Conservation (phyloP, 2,113 vertebrate species). For the Anguilla rostrata region DNA sequence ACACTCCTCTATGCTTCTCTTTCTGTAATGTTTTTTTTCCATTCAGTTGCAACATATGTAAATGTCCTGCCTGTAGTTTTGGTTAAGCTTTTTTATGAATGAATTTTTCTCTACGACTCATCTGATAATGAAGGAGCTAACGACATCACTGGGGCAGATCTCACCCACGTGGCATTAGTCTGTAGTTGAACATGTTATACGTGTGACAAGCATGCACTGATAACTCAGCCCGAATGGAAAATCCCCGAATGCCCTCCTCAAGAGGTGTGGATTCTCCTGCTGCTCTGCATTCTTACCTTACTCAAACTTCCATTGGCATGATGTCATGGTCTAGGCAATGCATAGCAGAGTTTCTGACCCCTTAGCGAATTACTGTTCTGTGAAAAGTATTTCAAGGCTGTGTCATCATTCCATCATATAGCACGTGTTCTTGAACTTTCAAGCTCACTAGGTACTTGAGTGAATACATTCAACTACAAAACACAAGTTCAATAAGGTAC, state of each 20-base stretch:
- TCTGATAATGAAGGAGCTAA: neutral
- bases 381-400: neutral
- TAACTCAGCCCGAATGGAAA: neutral
- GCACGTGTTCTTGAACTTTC: neutral
- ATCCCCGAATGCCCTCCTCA: neutral
- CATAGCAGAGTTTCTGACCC: neutral
- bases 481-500: too few relatives aligned
- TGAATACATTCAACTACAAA: neutral
- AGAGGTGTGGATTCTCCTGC: neutral
- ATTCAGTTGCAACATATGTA: conserved; percentile 4
- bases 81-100: neutral
- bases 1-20: neutral
- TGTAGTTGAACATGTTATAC: neutral
- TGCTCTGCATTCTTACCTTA: neutral
- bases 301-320: neutral
- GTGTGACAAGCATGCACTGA: neutral
- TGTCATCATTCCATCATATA: neutral
- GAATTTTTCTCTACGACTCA: neutral
- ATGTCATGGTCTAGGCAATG: neutral
- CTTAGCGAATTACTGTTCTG: neutral
- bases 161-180: neutral
- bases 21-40: neutral
- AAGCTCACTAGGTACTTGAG: neutral
- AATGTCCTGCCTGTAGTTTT: neutral
- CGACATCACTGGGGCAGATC: neutral